Percentiles rank a stretch among this genome's conserved stretches.
Conservation (phyloP, 2,888 invertebrate genomes). For the Coelopa pilipes region DNA sequence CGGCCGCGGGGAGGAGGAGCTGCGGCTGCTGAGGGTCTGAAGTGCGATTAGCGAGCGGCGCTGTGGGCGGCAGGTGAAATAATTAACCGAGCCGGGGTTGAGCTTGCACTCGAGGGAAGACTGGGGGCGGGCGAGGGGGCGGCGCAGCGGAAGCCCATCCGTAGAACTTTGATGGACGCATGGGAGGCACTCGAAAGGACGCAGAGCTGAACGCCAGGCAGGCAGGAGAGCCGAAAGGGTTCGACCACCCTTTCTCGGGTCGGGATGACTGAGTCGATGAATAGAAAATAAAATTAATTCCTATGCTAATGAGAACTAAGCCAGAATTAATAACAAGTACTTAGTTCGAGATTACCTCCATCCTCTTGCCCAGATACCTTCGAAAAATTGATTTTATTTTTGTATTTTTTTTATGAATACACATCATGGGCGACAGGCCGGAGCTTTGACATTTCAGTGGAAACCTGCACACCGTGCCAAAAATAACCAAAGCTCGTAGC, state of each 20-base stretch:
- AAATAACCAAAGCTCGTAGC: background rate
- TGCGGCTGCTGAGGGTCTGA: background rate
- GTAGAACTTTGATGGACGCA: too few relatives aligned
- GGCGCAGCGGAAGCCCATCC: too few relatives aligned
- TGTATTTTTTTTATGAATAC: background rate
- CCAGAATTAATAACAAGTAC: too few relatives aligned
- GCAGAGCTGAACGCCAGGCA: too few relatives aligned
- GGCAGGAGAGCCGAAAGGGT: too few relatives aligned
- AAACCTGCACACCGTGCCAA: constrained; percentile 10
- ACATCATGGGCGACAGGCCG: background rate
- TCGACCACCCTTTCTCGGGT: too few relatives aligned
- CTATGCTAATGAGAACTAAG: too few relatives aligned
- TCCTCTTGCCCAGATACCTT: background rate
- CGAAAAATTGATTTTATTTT: background rate
- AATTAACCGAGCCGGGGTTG: background rate
- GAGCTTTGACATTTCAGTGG: background rate
- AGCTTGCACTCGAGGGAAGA: background rate
- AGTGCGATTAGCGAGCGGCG: background rate
- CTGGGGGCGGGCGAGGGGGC: background rate
- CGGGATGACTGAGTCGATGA: too few relatives aligned
- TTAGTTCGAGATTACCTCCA: too few relatives aligned
- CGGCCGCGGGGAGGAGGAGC: background rate
- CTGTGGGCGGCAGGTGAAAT: constrained; percentile 15
- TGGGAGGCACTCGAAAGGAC: too few relatives aligned
- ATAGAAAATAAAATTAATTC: too few relatives aligned